phyloP scores from a whole-genome alignment of 2,888 invertebrate species.

The Smittia sp. region DNA sequence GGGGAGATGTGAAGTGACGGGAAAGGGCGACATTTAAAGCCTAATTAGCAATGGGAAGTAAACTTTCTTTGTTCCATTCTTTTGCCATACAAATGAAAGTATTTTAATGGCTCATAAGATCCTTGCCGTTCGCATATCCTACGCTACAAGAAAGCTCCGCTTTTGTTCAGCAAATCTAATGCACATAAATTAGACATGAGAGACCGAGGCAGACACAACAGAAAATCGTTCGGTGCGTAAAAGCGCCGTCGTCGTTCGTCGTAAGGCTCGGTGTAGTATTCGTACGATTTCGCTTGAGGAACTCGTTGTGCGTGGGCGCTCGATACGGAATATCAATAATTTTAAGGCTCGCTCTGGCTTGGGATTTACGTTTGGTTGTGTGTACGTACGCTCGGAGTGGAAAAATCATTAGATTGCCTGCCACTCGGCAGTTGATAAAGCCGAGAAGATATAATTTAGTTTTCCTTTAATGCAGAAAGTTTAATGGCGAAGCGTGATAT shows the following conservation, averaged over 20 bases:
- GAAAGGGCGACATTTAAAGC: not conserved
- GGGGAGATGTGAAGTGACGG: not conserved
- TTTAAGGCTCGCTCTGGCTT: slow-evolving; percentile 25
- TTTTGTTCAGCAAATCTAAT: not conserved
- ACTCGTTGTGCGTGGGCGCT: not conserved
- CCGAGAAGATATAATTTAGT: too few relatives aligned
- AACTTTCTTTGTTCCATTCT: not conserved
- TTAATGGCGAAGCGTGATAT: slow-evolving; percentile 10
- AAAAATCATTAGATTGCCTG: too few relatives aligned
- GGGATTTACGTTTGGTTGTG: not conserved
- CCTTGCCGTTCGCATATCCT: not conserved
- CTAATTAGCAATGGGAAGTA: not conserved
- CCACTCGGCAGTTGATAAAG: too few relatives aligned
- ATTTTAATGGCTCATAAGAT: not conserved
- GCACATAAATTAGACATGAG: slow-evolving; percentile 17
- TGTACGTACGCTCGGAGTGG: not conserved
- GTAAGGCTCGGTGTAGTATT: not conserved
- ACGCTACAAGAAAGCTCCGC: too few relatives aligned
- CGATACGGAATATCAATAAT: slow-evolving; percentile 34
- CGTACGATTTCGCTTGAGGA: not conserved
- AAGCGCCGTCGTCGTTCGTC: not conserved
- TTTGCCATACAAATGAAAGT: not conserved
- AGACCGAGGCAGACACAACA: slow-evolving; percentile 27
- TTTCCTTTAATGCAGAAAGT: not conserved
- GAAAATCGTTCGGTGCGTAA: not conserved